Evolutionary conservation across 2,888 invertebrate species (phyloP), one percentile per base, ranked within the genome.

Genomic region (Ariolimax columbianus): DNA sequence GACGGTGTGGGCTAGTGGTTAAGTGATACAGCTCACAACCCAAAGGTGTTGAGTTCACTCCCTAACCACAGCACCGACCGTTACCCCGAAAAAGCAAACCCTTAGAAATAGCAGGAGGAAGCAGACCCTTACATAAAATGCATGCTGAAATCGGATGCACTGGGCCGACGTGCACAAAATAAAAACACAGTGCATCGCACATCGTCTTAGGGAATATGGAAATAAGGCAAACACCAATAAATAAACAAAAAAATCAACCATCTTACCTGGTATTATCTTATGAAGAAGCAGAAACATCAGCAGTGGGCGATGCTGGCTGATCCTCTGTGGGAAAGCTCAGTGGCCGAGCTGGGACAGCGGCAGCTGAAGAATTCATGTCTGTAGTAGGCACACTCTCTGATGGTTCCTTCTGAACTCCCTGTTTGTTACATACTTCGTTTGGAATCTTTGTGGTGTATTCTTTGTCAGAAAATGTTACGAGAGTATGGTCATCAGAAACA

Each of bases 291-390:
- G 72, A 81, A 72, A 81, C 51, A 36, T 72, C 70, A 72, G 81
- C 81, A 81, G 81, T 81, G 81, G 81, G 72, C 79, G 30, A 30
- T 79, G 68, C 33, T 79, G 79, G 30, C 79, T 79, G 68, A 63
- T 68, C 66, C 66, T 43, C 66, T 79, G 14, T 30, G 38, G 78
- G 68, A 68, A 47, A 47, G 66, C 17, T 68, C 47, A 43, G 2
- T 30, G 68, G n/a, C 43, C 47, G 68, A 66, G 66, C 33, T 19
- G 19, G 40, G 30, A 33, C n/a, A 68, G 23, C 23, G 33, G 43
- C 47, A 30, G 26, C 59, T 38, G 77, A 38, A 63, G 59, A 59
- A 38, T 59, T n/a, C 38, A 11, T n/a, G n/a, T 26, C n/a, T 7
- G 26, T 43, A 33, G 14, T 19, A 7, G 36, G 36, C 23, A 79